Evolutionary conservation across 2,797 vertebrate genomes (phyloP).

Genomic region (Hephaestus fuliginosus): DNA sequence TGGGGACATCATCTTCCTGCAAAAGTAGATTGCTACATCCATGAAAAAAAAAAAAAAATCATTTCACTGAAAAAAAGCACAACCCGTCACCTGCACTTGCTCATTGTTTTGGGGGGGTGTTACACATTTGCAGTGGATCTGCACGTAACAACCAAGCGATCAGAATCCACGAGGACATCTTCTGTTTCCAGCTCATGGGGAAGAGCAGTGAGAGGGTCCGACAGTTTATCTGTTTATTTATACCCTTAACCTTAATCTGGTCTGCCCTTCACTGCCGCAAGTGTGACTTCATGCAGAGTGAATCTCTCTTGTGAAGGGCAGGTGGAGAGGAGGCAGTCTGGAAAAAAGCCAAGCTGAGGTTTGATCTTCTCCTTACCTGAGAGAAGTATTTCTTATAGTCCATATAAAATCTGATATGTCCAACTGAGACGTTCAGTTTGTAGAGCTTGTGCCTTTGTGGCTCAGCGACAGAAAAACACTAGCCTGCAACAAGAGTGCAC

Average conservation of each 20-base stretch:
- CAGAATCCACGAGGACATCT: background rate
- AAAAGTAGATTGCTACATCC: background rate
- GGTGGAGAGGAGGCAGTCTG: conserved; percentile 32
- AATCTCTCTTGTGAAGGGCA: conserved; percentile 16
- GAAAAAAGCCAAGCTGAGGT: conserved; percentile 17
- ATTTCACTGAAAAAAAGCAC: background rate
- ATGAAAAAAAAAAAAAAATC: too few species aligned
- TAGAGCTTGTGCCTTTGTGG: conserved; percentile 26
- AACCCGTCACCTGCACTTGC: background rate
- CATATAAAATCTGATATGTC: background rate
- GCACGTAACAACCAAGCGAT: background rate
- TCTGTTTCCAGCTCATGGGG: background rate
- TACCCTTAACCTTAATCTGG: conserved; percentile 56
- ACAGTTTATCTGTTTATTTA: conserved; percentile 57
- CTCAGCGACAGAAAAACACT: conserved; percentile 13
- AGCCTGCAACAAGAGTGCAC: background rate
- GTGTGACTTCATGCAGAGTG: conserved; percentile 38
- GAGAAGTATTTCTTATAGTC: background rate
- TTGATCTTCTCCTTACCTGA: conserved; percentile 1
- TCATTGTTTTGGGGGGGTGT: background rate
- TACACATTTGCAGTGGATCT: background rate
- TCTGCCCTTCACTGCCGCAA: conserved; percentile 52
- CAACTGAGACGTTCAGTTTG: conserved; percentile 30
- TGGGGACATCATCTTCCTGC: background rate
- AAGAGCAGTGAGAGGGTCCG: background rate